Percentiles rank a stretch among this genome's conserved stretches.
Conservation (phyloP, 2,113 vertebrate genomes). For the Urocolius indicus region DNA sequence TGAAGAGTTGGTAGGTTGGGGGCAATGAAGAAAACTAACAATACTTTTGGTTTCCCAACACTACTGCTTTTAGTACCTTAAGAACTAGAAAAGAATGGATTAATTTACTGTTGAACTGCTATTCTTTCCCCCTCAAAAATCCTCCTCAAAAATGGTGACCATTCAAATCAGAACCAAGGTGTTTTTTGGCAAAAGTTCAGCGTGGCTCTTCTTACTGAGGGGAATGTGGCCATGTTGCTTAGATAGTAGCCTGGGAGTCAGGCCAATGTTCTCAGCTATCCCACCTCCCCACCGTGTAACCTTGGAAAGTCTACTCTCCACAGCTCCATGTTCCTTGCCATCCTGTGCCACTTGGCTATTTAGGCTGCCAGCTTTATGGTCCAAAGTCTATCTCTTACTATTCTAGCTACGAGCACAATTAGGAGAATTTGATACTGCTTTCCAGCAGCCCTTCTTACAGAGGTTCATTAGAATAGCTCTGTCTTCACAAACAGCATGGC, state of each 20-base stretch:
- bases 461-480: not conserved
- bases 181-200: not conserved
- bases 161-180: not conserved
- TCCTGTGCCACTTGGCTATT: not conserved
- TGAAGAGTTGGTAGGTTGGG: not conserved
- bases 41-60: not conserved
- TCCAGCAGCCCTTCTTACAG: slow-evolving; percentile 10
- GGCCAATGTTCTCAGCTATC: slow-evolving; percentile 16
- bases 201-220: not conserved
- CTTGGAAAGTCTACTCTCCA: slow-evolving; percentile 30
- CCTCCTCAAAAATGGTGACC: slow-evolving; percentile 2
- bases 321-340: not conserved
- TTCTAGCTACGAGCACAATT: slow-evolving; percentile 10
- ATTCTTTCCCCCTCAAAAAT: not conserved
- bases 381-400: slow-evolving; percentile 17
- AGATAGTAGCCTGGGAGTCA: slow-evolving; percentile 12
- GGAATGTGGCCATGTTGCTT: slow-evolving; percentile 13
- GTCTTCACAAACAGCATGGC: not conserved
- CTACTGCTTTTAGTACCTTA: not conserved
- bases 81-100: not conserved
- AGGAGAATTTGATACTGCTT: slow-evolving; percentile 12
- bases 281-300: not conserved
- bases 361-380: slow-evolving; percentile 14
- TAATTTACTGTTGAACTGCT: not conserved
- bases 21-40: not conserved